Percentiles rank a stretch among this genome's conserved stretches.
These are phyloP conservation scores for Enteromius mattozi DNA, from an alignment of 2,797 vertebrate species.

Conservation along the genomic window DNA sequence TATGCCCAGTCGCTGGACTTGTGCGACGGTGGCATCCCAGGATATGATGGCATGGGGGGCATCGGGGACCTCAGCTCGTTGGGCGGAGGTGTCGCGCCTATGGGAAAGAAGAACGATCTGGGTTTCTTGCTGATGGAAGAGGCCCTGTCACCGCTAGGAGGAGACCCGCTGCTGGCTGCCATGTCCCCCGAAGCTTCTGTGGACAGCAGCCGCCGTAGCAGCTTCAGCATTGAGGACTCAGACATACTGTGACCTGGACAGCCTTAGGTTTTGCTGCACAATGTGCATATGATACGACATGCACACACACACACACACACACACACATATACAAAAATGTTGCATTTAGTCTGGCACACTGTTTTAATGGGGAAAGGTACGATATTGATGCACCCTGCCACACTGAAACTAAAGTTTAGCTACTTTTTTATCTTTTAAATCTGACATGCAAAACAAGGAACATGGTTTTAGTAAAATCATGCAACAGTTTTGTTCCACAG, in stretches of 20 bases:
- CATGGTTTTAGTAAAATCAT: background rate
- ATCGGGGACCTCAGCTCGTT: constrained; percentile 84
- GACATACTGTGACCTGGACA: constrained; percentile 86
- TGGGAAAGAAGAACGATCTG: constrained; percentile 86
- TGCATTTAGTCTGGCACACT: constrained; percentile 27
- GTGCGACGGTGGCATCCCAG: constrained; percentile 78
- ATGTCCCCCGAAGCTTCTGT: constrained; percentile 95
- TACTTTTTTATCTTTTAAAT: background rate
- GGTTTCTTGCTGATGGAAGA: constrained; percentile 95
- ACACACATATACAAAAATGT: constrained; percentile 12
- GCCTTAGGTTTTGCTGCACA: constrained; percentile 29
- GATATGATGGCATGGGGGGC: constrained; percentile 86
- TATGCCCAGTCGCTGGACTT: constrained; percentile 86
- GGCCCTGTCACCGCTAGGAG: constrained; percentile 87
- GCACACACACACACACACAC: constrained; percentile 7
- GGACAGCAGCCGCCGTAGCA: constrained; percentile 95
- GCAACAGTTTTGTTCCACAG: background rate
- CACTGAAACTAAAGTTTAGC: constrained; percentile 2
- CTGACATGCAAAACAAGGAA: background rate
- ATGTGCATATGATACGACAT: constrained; percentile 3
- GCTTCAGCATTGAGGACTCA: constrained; percentile 96
- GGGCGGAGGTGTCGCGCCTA: constrained; percentile 53
- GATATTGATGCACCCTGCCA: background rate
- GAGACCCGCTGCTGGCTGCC: constrained; percentile 92
- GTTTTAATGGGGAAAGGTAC: background rate